Base-by-base conservation (phyloP, 2,113 vertebrate genomes). In the Dicentrarchus labrax region DNA sequence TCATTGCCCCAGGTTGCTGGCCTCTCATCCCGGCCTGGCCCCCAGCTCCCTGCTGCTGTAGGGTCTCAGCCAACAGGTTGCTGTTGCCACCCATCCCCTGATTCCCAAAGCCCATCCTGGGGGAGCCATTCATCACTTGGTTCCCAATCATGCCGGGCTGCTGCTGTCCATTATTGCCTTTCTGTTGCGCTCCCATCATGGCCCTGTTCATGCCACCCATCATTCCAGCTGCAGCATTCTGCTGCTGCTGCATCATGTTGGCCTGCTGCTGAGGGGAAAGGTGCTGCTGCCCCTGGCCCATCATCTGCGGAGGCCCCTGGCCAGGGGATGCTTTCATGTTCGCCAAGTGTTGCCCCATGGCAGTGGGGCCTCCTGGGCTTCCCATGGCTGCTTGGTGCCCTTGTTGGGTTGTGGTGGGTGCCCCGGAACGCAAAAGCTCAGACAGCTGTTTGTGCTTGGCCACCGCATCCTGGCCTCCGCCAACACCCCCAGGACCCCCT, bases 391-490 rank as follows among this genome's bases (percentile, higher is more conserved):
- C 94, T 88, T 93, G 97, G 91, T 96, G 99, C 22, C 92, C 93
- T 50, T 94, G 94, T 43, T 89, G 93, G 74, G 82, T 71, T 10
- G 93, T 86, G 43, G 91, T 56, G 51, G 96, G 96, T 89, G 87
- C 92, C 85, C 97, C 97, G 67, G 98, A 96, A 61, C 97, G 97
- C 54, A 99, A 88, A 86, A 99, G 95, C 94, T 99, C 98, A 15
- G 98, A 99, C 53, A 99, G 95, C 85, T 99, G 98, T 95, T 99
- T 99, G 94, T 99, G 98, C 95, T 99, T 99, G 90, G 98, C 98
- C 80, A 97, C 98, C 80, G 98, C 98, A 92, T 99, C 98, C 94
- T 98, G 98, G 17, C 90, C 93, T 36, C 88, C 89, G 6, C 84
- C 76, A 7, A 86, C 78, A 41, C 88, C 67, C 15, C 90, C 91